Percentiles rank a stretch among this genome's conserved stretches.
Conservation (phyloP, 2,888 invertebrate genomes). For the Cheilosia vernalis region DNA sequence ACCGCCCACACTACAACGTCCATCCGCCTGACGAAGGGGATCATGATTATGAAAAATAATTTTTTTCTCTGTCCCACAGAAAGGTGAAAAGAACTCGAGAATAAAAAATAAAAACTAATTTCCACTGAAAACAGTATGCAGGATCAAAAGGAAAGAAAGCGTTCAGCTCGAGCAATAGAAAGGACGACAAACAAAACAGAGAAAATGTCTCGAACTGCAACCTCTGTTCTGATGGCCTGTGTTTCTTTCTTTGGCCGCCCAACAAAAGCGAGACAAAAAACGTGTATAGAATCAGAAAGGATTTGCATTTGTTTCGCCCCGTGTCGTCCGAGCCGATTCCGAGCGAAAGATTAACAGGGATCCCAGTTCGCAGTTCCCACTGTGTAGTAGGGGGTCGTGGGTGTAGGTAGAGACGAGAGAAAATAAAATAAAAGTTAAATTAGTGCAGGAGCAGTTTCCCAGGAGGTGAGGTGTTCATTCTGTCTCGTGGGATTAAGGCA, state of each 20-base stretch:
- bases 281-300: conserved; percentile 51
- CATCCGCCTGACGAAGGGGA: conserved; percentile 30
- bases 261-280: conserved; percentile 24
- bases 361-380: not conserved
- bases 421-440: conserved; percentile 28
- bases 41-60: conserved; percentile 41
- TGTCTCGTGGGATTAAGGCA: conserved; percentile 50
- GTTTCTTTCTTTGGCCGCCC: conserved; percentile 29
- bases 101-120: conserved; percentile 69
- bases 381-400: conserved; percentile 27
- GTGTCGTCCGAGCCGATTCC: conserved; percentile 26
- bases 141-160: conserved; percentile 9
- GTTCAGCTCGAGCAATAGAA: conserved; percentile 2
- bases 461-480: conserved; percentile 45
- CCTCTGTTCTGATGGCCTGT: conserved; percentile 5
- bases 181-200: conserved; percentile 17
- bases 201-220: conserved; percentile 36
- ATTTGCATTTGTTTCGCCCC: conserved; percentile 63
- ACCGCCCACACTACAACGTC: not conserved
- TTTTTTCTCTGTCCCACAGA: not conserved
- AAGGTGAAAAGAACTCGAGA: conserved; percentile 40
- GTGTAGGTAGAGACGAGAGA: conserved; percentile 20
- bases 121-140: conserved; percentile 55
- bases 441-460: conserved; percentile 32
- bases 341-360: conserved; percentile 61